Evolutionary conservation across 2,113 vertebrate species (phyloP), one percentile per base, ranked within the genome.

Genomic region (Zosterops borbonicus): DNA sequence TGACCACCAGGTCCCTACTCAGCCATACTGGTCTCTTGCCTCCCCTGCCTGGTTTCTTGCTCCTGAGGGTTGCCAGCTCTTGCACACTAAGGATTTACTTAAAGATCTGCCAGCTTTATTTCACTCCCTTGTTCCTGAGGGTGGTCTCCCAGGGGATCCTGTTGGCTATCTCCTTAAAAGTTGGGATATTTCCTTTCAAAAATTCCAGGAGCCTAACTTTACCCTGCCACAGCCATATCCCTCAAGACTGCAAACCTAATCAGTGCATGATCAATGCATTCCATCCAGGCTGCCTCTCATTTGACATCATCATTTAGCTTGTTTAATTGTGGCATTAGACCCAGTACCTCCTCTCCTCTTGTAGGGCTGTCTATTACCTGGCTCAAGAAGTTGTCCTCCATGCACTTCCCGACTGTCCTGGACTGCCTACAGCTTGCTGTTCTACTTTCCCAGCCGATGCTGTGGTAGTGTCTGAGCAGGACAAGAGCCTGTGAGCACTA

Each of bases 401-500:
- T 33, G 27, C 33, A 9, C 28, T 77, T 14, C 14, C 22, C 33
- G 27, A 31, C 21, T 50, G 11, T 52, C 25, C 37, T 42, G 21
- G 35, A 6, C 5, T 67, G 13, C 21, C 44, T 67, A 18, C 25
- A 68, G 44, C 53, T 42, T 2, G 0, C 44, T 44, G 44, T 42
- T 37, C 44, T 60, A 1, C 44, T 37, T 52, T 52, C 25, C 33
- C 33, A 27, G 14, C 14, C 25, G 4, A 18, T 0, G 1, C 3
- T 9, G 17, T 21, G 13, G 35, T 21, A 11, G 31, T 68, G 13
- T 8, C 62, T 7, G 9, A 37, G 37, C 25, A 60, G 37, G 44
- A 59, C 9, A 33, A 27, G 37, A 52, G 31, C 37, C 14, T 17
- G 13, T 59, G 37, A 37, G 11, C 0, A 0, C 1, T 0, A 18